Base-by-base conservation (phyloP, 2,113 vertebrate species). In the Peucedramus taeniatus region DNA sequence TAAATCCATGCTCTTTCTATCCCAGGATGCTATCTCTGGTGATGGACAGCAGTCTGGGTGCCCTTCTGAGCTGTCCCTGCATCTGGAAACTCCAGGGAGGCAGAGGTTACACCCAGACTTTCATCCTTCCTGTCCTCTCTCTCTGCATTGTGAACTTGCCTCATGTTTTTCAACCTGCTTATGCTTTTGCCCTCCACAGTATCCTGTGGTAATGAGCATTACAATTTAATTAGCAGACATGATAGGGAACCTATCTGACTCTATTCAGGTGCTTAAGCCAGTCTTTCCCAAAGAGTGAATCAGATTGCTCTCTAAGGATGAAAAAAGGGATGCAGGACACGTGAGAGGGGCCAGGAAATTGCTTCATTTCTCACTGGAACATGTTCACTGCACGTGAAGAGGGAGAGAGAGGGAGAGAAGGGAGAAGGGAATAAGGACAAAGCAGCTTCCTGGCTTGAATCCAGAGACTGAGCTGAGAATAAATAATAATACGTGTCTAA, bases 181-280 rank as follows among this genome's bases (percentile, higher is more conserved):
- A 26, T n/a, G 82, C 75, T 81, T 89, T 59, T 92, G 83, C 42
- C 56, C 72, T 90, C 83, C 44, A 47, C 83, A 89, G 86, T 51
- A 60, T 89, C 76, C 80, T 70, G 88, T 31, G 60, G 68, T 92
- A 96, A 94, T 59, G 24, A 92, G 76, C 66, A 74, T 31, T 84
- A 63, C 83, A 75, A 91, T 91, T 94, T 82, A 83, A 92, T 96
- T 89, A 95, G 77, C 68, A 83, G 77, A 51, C 80, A 81, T 56
- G 89, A 90, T 17, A 83, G 76, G 72, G 85, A 94, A 84, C 44
- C 24, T 56, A 37, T 66, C 89, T 77, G 72, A 69, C 83, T 90
- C 63, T 78, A 13, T 64, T 91, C 80, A 60, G 80, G 47, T 87
- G 95, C 83, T 89, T 31, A 83, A 89, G 24, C n/a, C 93, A 78